Conservation (phyloP, 2,797 vertebrate genomes). For the Anisognathus igniventris region DNA sequence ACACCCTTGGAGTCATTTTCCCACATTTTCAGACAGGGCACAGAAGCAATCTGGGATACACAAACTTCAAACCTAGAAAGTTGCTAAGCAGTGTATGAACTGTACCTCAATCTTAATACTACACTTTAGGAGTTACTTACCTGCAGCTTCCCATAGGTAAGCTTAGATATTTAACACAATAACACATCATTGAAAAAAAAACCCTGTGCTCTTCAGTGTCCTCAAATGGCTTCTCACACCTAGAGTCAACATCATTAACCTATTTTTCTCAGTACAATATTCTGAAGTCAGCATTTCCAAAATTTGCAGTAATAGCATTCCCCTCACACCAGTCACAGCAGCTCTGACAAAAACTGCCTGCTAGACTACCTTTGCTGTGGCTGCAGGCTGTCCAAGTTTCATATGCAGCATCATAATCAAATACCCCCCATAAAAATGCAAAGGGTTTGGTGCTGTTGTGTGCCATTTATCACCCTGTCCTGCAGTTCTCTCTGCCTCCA, state of each 20-base stretch:
- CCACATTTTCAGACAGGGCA: neutral
- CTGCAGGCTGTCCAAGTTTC: neutral
- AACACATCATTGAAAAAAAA: neutral
- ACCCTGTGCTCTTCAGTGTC: neutral
- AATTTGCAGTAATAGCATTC: neutral
- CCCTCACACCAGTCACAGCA: neutral
- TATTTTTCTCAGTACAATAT: neutral
- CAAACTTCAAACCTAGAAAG: neutral
- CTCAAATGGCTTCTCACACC: neutral
- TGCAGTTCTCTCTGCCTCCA: neutral
- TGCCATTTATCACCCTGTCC: neutral
- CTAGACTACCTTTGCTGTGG: neutral
- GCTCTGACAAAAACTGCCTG: neutral
- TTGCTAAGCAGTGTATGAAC: neutral
- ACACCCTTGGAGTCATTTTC: neutral
- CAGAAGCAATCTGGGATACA: neutral
- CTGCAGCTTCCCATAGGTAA: neutral
- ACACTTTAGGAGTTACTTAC: neutral
- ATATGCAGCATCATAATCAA: neutral
- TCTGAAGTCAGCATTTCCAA: neutral
- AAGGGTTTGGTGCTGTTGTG: neutral
- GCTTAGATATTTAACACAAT: neutral
- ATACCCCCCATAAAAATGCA: neutral
- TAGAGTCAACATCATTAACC: neutral
- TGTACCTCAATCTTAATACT: neutral